Evolutionary conservation across 2,888 invertebrate genomes (phyloP).

Genomic region (Eumacrocentrus americanus): DNA sequence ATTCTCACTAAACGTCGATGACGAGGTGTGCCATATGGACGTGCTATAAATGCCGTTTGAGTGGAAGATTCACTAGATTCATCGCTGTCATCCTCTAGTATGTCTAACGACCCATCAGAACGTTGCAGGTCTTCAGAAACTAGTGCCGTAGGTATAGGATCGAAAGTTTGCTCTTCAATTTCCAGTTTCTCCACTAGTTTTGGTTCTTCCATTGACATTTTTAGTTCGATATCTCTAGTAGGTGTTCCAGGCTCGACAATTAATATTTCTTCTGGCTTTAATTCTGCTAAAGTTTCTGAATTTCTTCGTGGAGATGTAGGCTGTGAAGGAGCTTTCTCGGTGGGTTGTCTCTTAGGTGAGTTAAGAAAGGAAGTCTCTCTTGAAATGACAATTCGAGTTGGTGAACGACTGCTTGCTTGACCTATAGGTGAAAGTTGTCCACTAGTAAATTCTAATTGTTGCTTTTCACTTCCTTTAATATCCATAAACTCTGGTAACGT

Average conservation of each 20-base stretch:
- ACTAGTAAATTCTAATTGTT: background rate
- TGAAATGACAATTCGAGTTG: constrained; percentile 9
- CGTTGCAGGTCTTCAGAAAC: background rate
- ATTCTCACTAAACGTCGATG: constrained; percentile 37
- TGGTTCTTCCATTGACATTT: constrained; percentile 7
- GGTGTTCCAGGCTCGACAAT: background rate
- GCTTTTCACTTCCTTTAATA: background rate
- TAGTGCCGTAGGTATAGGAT: background rate
- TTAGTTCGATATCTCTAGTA: background rate
- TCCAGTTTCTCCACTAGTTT: background rate
- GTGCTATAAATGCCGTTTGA: constrained; percentile 51
- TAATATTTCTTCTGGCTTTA: background rate
- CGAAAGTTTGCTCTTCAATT: background rate
- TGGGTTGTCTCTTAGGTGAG: constrained; percentile 14
- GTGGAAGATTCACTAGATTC: constrained; percentile 54
- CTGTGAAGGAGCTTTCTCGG: background rate
- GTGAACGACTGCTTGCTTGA: constrained; percentile 5
- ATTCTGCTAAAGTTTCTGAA: background rate
- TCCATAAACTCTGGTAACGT: background rate
- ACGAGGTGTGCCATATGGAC: constrained; percentile 52
- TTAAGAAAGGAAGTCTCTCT: constrained; percentile 27
- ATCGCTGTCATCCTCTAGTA: constrained; percentile 49
- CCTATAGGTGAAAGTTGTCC: background rate
- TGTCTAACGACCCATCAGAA: constrained; percentile 13
- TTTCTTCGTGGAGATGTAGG: background rate